Evolutionary conservation across 2,113 vertebrate species (phyloP).

Genomic region (Toxotes jaculatrix): DNA sequence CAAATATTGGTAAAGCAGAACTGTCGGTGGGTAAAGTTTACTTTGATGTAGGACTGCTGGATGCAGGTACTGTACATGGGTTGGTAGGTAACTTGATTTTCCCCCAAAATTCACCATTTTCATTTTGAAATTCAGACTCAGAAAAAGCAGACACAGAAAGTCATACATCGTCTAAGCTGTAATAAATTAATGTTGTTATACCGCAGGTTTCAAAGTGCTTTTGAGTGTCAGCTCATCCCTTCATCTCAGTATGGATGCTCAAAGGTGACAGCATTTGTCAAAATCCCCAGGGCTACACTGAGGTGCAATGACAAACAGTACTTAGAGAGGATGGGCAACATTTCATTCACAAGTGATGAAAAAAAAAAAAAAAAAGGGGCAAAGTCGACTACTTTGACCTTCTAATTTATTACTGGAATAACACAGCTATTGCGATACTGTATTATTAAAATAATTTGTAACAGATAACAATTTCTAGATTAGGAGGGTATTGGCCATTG

Average conservation of each 20-base stretch:
- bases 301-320: conserved; percentile 10
- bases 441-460: background rate
- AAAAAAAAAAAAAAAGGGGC: background rate
- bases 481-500: background rate
- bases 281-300: conserved; percentile 1
- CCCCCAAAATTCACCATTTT: too few relatives aligned
- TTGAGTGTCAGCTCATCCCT: background rate
- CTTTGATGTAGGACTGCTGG: conserved; percentile 16
- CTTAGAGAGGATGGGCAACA: conserved; percentile 19
- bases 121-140: background rate
- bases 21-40: conserved; percentile 13
- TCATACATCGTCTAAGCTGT: background rate
- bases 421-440: background rate
- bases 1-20: conserved; percentile 20
- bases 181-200: background rate
- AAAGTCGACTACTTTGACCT: conserved; percentile 10
- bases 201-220: background rate
- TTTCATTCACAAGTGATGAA: conserved; percentile 4
- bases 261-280: conserved; percentile 23
- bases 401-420: background rate
- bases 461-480: background rate
- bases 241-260: conserved; percentile 3
- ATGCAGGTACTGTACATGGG: background rate
- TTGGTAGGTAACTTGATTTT: background rate
- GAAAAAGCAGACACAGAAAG: background rate